A percentile compares a stretch with the other conserved stretches of the same genome.
These are phyloP conservation scores for Heloderma charlesbogerti DNA, from an alignment of 2,113 vertebrate species.

Conservation along the genomic window DNA sequence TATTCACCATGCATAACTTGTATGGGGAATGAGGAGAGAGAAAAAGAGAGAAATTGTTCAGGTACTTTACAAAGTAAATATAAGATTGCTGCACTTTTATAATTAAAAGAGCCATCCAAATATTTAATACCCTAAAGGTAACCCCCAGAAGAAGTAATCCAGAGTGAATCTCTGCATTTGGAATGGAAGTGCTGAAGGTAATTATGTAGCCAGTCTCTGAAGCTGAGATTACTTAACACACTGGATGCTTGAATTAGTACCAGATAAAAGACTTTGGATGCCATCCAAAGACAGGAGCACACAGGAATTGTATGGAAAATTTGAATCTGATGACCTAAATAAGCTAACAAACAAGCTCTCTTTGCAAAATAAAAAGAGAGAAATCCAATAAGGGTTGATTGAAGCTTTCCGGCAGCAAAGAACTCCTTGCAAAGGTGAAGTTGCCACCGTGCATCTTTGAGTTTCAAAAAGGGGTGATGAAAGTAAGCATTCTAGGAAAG, in stretches of 20 bases:
- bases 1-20: not conserved
- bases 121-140: constrained; percentile 29
- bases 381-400: not conserved
- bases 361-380: constrained; percentile 12
- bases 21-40: not conserved
- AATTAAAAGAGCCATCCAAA: not conserved
- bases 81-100: not conserved
- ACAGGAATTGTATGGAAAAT: constrained; percentile 39
- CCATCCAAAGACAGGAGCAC: not conserved
- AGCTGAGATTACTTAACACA: constrained; percentile 24
- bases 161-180: constrained; percentile 14
- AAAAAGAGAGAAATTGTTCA: not conserved
- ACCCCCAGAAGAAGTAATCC: not conserved
- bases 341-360: constrained; percentile 20
- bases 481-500: not conserved
- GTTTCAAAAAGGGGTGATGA: not conserved
- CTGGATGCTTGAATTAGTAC: constrained; percentile 45
- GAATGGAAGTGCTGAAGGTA: not conserved
- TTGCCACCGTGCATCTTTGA: not conserved
- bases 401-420: constrained; percentile 16
- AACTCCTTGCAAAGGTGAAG: not conserved
- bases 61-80: constrained; percentile 2
- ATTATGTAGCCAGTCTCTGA: constrained; percentile 45
- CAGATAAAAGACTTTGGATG: constrained; percentile 51
- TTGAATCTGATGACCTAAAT: constrained; percentile 37